Conservation (phyloP, 2,797 vertebrate species). For the Lindbergichthys nudifrons region DNA sequence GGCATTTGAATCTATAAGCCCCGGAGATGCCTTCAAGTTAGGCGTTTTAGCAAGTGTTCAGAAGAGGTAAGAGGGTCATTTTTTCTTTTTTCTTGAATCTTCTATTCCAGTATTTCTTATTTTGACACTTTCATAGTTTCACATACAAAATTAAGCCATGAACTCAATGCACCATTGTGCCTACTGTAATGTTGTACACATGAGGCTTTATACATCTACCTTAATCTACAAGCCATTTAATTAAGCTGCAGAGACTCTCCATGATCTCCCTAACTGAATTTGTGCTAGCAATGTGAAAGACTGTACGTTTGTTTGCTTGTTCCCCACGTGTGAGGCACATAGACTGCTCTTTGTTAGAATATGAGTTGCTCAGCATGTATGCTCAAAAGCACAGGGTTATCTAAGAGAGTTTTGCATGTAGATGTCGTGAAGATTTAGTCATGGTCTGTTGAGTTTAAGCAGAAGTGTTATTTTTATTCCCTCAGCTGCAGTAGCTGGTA, state of each 20-base stretch:
- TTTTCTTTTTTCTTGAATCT: not conserved
- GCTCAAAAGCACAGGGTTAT: not conserved
- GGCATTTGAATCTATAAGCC: conserved; percentile 45
- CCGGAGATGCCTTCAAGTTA: conserved; percentile 68
- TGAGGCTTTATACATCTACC: conserved; percentile 10
- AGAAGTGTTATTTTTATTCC: conserved; percentile 6
- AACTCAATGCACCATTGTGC: not conserved
- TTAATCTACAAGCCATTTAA: conserved; percentile 29
- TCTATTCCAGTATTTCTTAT: not conserved
- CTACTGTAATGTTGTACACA: not conserved
- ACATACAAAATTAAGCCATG: not conserved
- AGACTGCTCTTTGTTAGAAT: conserved; percentile 42
- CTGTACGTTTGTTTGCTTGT: not conserved
- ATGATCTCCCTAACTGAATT: conserved; percentile 30
- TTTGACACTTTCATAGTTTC: not conserved
- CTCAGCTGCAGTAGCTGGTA: not conserved
- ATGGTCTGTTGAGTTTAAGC: conserved; percentile 8
- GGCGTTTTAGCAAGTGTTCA: conserved; percentile 63
- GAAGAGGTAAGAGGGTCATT: conserved; percentile 69
- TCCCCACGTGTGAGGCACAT: conserved; percentile 28
- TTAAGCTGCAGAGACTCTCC: conserved; percentile 17
- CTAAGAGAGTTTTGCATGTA: not conserved
- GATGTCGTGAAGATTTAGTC: conserved; percentile 4
- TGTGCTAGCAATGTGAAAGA: conserved; percentile 14
- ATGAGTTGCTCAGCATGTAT: conserved; percentile 6